Evolutionary conservation across 2,888 invertebrate genomes (phyloP).

Genomic region (Temnothorax ravouxi): DNA sequence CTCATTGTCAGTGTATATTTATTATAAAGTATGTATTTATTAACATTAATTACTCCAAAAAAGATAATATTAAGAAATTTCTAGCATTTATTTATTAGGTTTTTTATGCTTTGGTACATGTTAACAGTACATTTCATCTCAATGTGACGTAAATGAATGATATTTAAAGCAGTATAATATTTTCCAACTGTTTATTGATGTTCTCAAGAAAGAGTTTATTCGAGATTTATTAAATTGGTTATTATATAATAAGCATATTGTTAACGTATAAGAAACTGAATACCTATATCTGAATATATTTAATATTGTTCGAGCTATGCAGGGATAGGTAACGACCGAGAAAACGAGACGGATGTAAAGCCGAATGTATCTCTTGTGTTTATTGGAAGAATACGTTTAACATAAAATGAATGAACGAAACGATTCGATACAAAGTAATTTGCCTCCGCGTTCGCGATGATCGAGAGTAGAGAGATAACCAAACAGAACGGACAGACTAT

Average conservation of each 20-base stretch:
- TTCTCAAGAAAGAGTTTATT: neutral
- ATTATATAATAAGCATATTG: neutral
- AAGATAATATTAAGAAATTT: neutral
- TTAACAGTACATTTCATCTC: neutral
- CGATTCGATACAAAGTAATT: too few species aligned
- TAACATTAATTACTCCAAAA: neutral
- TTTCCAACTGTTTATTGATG: neutral
- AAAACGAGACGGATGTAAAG: too few species aligned
- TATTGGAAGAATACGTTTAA: too few species aligned
- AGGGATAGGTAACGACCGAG: too few species aligned
- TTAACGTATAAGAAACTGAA: neutral
- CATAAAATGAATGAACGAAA: too few species aligned
- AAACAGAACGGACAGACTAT: too few species aligned
- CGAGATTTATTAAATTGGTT: constrained; percentile 13
- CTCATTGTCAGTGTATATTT: neutral
- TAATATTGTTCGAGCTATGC: too few species aligned
- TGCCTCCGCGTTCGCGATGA: too few species aligned
- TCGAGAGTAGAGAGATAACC: too few species aligned
- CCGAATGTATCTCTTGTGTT: too few species aligned
- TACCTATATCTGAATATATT: neutral
- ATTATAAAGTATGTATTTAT: neutral
- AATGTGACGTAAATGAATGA: neutral
- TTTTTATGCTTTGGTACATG: neutral
- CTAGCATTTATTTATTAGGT: neutral
- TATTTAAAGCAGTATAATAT: neutral